These are phyloP conservation scores for Sympetrum striolatum DNA, from an alignment of 2,888 invertebrate species.

Conservation along the genomic window DNA sequence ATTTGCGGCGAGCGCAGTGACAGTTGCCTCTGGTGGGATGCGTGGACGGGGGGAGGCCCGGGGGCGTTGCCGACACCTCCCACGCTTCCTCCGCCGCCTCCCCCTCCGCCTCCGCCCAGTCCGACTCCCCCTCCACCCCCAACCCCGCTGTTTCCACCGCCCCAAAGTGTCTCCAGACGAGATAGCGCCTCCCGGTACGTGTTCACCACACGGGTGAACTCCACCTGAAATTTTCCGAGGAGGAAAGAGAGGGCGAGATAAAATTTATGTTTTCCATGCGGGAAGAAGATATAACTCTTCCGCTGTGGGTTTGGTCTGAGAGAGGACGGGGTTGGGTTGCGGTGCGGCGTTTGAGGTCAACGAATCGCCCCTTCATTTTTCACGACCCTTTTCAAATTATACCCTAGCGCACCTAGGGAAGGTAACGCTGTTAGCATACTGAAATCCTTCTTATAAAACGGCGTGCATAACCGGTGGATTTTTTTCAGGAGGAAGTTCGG, in stretches of 20 bases:
- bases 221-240: neutral
- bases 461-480: no score
- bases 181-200: constrained; percentile 87
- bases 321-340: neutral
- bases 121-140: constrained; percentile 58
- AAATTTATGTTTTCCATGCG: neutral
- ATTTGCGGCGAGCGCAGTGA: constrained; percentile 85
- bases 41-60: constrained; percentile 75
- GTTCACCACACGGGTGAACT: constrained; percentile 79
- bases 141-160: constrained; percentile 57
- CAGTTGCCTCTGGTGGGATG: constrained; percentile 88
- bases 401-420: neutral
- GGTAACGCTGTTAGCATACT: no score
- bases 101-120: constrained; percentile 60
- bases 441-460: no score
- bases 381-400: neutral
- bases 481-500: no score
- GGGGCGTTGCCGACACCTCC: constrained; percentile 61
- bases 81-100: constrained; percentile 53
- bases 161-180: constrained; percentile 72
- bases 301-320: neutral
- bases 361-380: neutral
- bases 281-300: neutral
- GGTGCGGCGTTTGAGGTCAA: neutral
- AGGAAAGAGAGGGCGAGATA: neutral